These are phyloP conservation scores for Galeopsomyia nigrocyanea DNA, from an alignment of 2,888 invertebrate species.

Conservation along the genomic window DNA sequence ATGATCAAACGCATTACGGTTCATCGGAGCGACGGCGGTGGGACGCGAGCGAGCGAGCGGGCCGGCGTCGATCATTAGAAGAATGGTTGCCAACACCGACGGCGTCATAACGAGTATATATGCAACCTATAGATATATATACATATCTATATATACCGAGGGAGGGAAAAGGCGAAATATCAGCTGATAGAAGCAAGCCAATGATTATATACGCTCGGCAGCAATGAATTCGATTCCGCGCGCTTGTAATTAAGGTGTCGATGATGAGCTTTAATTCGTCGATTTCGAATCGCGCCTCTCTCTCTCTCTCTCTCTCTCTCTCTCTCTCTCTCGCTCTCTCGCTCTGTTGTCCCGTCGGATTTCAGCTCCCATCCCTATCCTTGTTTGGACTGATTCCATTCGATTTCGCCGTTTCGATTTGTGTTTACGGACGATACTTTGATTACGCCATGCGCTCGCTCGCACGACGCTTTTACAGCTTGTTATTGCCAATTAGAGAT, in stretches of 20 bases:
- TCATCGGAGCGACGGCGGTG: conserved; percentile 13
- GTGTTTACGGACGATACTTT: conserved; percentile 30
- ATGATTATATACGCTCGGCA: conserved; percentile 28
- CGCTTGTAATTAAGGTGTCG: conserved; percentile 47
- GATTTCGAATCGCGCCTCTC: conserved; percentile 17
- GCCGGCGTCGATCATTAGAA: conserved; percentile 26
- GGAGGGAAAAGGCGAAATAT: conserved; percentile 38
- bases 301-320: not conserved
- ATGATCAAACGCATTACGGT: conserved; percentile 37
- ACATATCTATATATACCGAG: conserved; percentile 2
- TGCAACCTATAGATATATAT: not conserved
- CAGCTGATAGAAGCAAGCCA: conserved; percentile 10
- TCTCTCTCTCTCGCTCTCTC: not conserved
- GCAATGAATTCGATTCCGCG: conserved; percentile 44
- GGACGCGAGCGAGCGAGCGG: conserved; percentile 15
- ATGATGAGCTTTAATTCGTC: conserved; percentile 47
- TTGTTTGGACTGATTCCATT: not conserved
- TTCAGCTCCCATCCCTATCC: not conserved
- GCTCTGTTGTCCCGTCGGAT: not conserved
- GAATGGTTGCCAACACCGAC: conserved; percentile 20
- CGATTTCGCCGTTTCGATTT: conserved; percentile 23
- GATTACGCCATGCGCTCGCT: conserved; percentile 8
- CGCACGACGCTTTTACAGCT: conserved; percentile 6
- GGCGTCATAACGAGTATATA: conserved; percentile 30
- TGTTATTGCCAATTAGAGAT: not conserved